phyloP scores from a whole-genome alignment of 2,888 invertebrate genomes.

The Digitonthophagus gazella region DNA sequence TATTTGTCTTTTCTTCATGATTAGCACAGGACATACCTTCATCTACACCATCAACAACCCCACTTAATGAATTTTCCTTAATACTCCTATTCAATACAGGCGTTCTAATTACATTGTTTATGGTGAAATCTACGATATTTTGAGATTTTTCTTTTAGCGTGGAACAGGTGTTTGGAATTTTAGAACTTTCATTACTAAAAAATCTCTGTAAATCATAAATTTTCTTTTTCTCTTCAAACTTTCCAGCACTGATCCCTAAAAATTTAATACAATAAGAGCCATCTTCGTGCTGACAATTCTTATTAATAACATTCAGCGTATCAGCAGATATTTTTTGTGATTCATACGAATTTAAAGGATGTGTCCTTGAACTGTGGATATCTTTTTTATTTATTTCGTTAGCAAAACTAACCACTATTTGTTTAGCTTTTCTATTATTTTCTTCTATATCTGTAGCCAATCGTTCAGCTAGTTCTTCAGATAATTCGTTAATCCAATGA shows the following conservation, averaged over 20 bases:
- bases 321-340: constrained; percentile 64
- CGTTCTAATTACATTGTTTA: no score
- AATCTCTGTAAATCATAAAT: constrained; percentile 59
- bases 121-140: no score
- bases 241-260: constrained; percentile 75
- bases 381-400: constrained; percentile 58
- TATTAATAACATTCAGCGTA: constrained; percentile 66
- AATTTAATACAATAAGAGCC: constrained; percentile 59
- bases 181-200: constrained; percentile 47
- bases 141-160: background rate
- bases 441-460: constrained; percentile 76
- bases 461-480: constrained; percentile 80
- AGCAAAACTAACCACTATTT: constrained; percentile 73
- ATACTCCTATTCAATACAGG: no score
- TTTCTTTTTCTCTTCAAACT: constrained; percentile 67
- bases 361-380: constrained; percentile 65
- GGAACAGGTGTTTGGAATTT: background rate
- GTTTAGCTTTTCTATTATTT: constrained; percentile 77
- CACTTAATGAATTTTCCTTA: background rate
- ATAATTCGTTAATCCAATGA: constrained; percentile 80
- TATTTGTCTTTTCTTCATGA: background rate
- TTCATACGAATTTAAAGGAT: constrained; percentile 61
- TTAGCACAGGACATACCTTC: background rate
- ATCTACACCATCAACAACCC: background rate
- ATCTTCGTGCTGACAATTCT: constrained; percentile 47